phyloP scores from a whole-genome alignment of 2,113 vertebrate genomes.

The Mustela lutreola region DNA sequence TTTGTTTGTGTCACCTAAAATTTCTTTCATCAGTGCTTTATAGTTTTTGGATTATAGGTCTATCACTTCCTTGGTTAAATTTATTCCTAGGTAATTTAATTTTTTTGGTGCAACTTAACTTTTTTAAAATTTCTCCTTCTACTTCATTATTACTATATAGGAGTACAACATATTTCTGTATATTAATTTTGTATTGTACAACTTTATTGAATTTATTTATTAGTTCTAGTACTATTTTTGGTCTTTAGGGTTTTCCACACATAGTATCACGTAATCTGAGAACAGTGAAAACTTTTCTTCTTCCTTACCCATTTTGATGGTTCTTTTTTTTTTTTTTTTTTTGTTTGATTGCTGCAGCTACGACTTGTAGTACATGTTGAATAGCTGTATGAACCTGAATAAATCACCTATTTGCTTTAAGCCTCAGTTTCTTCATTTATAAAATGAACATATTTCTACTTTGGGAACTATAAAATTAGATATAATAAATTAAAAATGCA shows the following conservation, averaged over 20 bases:
- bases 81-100: not conserved
- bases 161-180: not conserved
- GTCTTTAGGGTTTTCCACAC: not conserved
- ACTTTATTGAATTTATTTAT: not conserved
- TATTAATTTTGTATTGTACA: not conserved
- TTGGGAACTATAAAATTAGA: not conserved
- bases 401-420: not conserved
- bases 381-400: not conserved
- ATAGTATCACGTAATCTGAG: not conserved
- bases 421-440: not conserved
- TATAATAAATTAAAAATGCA: slow-evolving; percentile 25
- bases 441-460: not conserved
- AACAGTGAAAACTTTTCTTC: not conserved
- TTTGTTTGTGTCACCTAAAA: not conserved
- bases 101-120: not conserved
- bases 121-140: not conserved
- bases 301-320: not conserved
- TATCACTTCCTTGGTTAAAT: not conserved
- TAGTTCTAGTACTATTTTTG: not conserved
- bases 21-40: not conserved
- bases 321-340: not conserved
- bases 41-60: not conserved
- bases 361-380: not conserved
- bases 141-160: not conserved
- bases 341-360: not conserved